A percentile compares a stretch with the other conserved stretches of the same genome.
Evolutionary conservation across 1,140 invertebrate genomes (phyloP).

Genomic region (Sipha flava): DNA sequence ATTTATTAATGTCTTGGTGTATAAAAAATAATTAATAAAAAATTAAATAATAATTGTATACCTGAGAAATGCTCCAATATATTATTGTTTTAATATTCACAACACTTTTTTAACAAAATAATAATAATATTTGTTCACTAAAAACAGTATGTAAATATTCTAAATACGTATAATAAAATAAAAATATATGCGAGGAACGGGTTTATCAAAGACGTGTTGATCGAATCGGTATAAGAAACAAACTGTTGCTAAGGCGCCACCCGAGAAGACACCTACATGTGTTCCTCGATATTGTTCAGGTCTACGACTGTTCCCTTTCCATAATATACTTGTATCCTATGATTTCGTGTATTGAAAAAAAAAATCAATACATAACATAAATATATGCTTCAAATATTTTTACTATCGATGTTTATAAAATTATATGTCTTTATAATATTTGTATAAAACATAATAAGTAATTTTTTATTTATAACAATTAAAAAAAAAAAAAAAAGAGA

Average conservation of each 20-base stretch:
- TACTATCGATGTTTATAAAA: no score
- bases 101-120: not conserved
- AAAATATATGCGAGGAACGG: not conserved
- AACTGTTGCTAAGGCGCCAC: slow-evolving; percentile 24
- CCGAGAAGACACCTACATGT: slow-evolving; percentile 30
- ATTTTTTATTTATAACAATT: no score
- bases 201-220: slow-evolving; percentile 10
- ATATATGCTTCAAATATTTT: no score
- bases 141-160: not conserved
- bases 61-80: not conserved
- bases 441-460: no score
- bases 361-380: not conserved
- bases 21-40: no score
- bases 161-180: not conserved
- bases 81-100: not conserved
- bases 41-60: not conserved
- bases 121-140: not conserved
- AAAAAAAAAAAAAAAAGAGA: no score
- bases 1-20: no score
- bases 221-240: slow-evolving; percentile 21
- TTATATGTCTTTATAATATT: no score
- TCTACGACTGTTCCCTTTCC: slow-evolving; percentile 12
- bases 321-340: not conserved
- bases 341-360: not conserved
- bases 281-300: slow-evolving; percentile 22